Base-by-base conservation (phyloP, 2,888 invertebrate genomes). In the Heteromurus nitidus region DNA sequence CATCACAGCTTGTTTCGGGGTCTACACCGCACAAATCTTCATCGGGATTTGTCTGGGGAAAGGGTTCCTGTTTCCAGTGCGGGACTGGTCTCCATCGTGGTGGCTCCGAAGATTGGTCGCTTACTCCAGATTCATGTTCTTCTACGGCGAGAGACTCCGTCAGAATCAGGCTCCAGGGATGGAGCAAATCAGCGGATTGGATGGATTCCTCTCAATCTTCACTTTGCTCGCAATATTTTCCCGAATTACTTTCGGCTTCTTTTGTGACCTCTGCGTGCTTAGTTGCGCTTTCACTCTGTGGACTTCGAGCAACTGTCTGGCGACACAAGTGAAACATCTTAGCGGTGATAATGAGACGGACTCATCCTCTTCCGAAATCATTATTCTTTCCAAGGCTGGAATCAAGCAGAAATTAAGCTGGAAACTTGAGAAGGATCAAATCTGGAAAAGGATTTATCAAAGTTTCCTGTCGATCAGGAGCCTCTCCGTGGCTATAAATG, bases 101-200 rank as follows among this genome's bases (percentile, higher is more conserved):
- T 74, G 74, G 74, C 65, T 26, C 24, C 50, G 74, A 3, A 22
- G 65, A 1, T 31, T 74, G 9, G 31, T 74, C 0, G 42, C 22
- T 1, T n/a, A 42, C 24, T 55, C 74, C 0, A 50, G 74, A 22
- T 65, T 44, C n/a, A 36, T 26, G 9, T 74, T 64, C 18, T 76
- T 76, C 13, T 74, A 74, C 28, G 47, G 31, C 7, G 42, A 53
- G 3, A 20, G 47, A 50, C 16, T 18, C 18, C 13, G 2, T 2
- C 1, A 20, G 18, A 9, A 42, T 11, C 22, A 26, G 20, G 70
- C 73, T 2, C 73, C 62, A 3, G 73, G 60, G 16, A 42, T 64
- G n/a, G 9, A 18, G 9, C 55, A 53, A 11, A 74, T 74, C 20
- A 36, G 65, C 3, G 16, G 18, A 3, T 2, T 65, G 3, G 74